Evolutionary conservation across 2,113 vertebrate species (phyloP).

Genomic region (Maccullochella peelii): DNA sequence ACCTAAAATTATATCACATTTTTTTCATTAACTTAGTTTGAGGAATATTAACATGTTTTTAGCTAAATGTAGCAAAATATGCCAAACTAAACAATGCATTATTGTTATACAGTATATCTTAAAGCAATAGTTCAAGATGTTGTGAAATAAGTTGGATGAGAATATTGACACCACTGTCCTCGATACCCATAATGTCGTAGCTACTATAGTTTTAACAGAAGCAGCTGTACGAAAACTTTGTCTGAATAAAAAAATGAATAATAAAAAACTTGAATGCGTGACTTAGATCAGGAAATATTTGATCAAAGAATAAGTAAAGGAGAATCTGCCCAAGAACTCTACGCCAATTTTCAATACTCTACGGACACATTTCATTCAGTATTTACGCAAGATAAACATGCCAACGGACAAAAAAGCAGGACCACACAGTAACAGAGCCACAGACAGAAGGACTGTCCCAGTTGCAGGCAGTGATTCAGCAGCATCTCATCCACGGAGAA

Average conservation of each 20-base stretch:
- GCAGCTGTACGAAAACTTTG: not conserved
- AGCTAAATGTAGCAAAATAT: not conserved
- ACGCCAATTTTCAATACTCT: not conserved
- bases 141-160: not conserved
- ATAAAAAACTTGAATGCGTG: not conserved
- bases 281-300: not conserved
- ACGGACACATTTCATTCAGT: not conserved
- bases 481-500: slow-evolving; percentile 30
- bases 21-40: not conserved
- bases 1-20: not conserved
- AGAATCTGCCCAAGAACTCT: not conserved
- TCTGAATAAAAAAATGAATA: not conserved
- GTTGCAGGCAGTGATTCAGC: slow-evolving; percentile 43
- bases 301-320: not conserved
- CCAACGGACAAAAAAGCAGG: not conserved
- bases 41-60: not conserved
- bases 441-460: not conserved
- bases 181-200: no score
- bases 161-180: not conserved
- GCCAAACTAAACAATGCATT: not conserved
- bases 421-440: not conserved
- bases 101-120: not conserved
- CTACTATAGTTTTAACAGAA: not conserved
- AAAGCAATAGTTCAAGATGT: not conserved
- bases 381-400: not conserved